These are phyloP conservation scores for Hylaeus volcanicus DNA, from an alignment of 1,140 invertebrate species.

Conservation along the genomic window DNA sequence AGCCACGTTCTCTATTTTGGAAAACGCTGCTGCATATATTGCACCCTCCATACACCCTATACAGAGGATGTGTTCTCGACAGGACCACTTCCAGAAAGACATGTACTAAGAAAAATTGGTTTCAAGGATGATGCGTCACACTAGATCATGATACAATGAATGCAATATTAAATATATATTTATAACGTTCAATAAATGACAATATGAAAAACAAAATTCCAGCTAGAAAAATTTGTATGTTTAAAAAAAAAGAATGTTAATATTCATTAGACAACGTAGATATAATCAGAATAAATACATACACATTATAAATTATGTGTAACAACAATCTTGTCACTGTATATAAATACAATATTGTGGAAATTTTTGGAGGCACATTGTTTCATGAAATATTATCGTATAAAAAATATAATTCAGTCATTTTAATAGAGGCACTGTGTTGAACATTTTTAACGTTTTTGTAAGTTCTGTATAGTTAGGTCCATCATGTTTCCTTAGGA, in stretches of 20 bases:
- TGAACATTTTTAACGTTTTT: neutral
- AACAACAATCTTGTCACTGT: conserved; percentile 12
- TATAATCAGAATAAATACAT: conserved; percentile 14
- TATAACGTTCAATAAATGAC: conserved; percentile 8
- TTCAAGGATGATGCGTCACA: too few species aligned
- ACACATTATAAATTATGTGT: conserved; percentile 21
- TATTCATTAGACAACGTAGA: conserved; percentile 13
- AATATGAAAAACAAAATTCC: conserved; percentile 4
- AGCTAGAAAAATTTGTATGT: neutral
- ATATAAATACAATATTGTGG: conserved; percentile 25
- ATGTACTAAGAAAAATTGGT: too few species aligned
- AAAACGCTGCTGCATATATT: too few species aligned
- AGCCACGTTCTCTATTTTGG: too few species aligned
- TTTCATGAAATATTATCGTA: conserved; percentile 26
- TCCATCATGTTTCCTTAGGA: neutral
- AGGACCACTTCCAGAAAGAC: too few species aligned
- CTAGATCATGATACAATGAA: neutral
- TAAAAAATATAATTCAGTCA: conserved; percentile 42
- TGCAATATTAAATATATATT: neutral
- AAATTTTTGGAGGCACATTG: conserved; percentile 14
- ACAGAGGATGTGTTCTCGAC: too few species aligned
- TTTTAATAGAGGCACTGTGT: conserved; percentile 12
- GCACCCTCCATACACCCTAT: too few species aligned
- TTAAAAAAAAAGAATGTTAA: conserved; percentile 7
- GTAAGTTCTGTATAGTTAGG: conserved; percentile 4